A percentile compares a stretch with the other conserved stretches of the same genome.
Conservation (phyloP, 2,113 vertebrate species). For the Eonycteris spelaea region DNA sequence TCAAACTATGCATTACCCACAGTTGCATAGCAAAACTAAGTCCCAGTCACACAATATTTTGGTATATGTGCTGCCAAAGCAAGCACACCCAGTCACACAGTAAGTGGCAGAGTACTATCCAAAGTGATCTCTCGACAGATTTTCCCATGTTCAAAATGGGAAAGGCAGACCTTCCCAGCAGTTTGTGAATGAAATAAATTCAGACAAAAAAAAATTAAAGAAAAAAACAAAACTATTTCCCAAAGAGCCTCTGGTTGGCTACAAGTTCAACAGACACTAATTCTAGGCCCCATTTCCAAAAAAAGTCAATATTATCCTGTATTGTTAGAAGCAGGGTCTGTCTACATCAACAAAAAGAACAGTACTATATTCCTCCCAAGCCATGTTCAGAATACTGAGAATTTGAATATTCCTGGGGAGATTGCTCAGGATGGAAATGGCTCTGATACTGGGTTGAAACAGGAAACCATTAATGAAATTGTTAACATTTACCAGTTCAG, state of each 20-base stretch:
- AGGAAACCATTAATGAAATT: neutral
- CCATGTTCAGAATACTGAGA: neutral
- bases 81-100: neutral
- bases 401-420: neutral
- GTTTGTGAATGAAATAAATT: conserved; percentile 22
- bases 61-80: too few species aligned
- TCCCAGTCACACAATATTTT: neutral
- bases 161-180: neutral
- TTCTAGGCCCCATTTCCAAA: neutral
- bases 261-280: neutral
- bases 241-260: neutral
- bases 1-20: neutral
- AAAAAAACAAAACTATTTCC: neutral
- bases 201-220: neutral
- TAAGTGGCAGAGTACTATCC: neutral
- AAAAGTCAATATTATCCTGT: neutral
- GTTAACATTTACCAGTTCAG: neutral
- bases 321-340: neutral
- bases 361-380: neutral
- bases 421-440: neutral
- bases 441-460: neutral
- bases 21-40: conserved; percentile 22
- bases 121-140: neutral
- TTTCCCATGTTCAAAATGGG: neutral
- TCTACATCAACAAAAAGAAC: neutral